phyloP scores from a whole-genome alignment of 2,797 vertebrate species.

The Malurus leucopterus region DNA sequence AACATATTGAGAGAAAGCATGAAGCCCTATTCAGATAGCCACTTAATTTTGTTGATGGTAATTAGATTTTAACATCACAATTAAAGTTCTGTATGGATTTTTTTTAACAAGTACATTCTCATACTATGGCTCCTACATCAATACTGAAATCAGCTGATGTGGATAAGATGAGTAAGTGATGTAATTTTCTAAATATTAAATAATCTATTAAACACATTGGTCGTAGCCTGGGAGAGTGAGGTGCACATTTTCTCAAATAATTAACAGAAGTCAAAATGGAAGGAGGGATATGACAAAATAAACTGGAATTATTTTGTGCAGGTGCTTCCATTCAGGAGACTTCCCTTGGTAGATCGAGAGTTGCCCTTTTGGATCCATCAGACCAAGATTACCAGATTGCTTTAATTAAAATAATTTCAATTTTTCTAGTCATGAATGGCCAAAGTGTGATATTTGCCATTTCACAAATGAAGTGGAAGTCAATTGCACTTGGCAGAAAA shows the following conservation, averaged over 20 bases:
- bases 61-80: constrained; percentile 47
- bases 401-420: not conserved
- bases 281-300: not conserved
- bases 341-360: not conserved
- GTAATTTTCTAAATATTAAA: constrained; percentile 20
- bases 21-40: not conserved
- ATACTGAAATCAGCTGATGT: constrained; percentile 9
- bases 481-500: constrained; percentile 8
- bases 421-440: not conserved
- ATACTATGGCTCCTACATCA: constrained; percentile 5
- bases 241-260: constrained; percentile 2
- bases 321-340: not conserved
- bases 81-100: constrained; percentile 42
- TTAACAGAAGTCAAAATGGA: not conserved
- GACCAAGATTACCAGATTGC: not conserved
- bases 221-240: not conserved
- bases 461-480: constrained; percentile 11
- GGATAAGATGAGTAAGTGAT: constrained; percentile 22
- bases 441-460: not conserved
- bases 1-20: not conserved
- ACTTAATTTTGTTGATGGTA: constrained; percentile 18
- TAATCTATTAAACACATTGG: not conserved
- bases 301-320: not conserved
- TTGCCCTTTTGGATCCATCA: not conserved
- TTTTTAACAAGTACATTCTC: constrained; percentile 28